A percentile compares a stretch with the other conserved stretches of the same genome.
phyloP scores from a whole-genome alignment of 1,140 invertebrate species.

The Palaemon carinicauda region DNA sequence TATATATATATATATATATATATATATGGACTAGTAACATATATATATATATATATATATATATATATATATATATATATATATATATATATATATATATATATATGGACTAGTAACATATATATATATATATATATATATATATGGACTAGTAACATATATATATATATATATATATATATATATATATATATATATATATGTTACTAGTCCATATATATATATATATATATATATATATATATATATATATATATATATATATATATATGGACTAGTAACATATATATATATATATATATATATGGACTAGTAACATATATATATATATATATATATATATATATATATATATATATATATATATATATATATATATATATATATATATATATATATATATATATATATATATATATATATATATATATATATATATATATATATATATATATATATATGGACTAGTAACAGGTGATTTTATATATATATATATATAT shows the following conservation, averaged over 20 bases:
- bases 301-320: neutral
- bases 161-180: too few relatives aligned
- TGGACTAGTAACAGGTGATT: too few relatives aligned
- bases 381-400: neutral
- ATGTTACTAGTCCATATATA: neutral
- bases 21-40: neutral
- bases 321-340: neutral
- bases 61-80: slow-evolving; percentile 12
- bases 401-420: neutral
- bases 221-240: neutral
- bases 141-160: neutral
- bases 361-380: neutral
- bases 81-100: neutral
- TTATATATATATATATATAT: too few relatives aligned
- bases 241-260: neutral
- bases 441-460: neutral
- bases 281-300: neutral
- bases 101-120: too few relatives aligned
- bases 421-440: neutral
- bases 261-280: neutral
- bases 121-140: too few relatives aligned
- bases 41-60: neutral
- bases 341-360: neutral
- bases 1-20: neutral
- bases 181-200: too few relatives aligned